phyloP scores from a whole-genome alignment of 2,113 vertebrate genomes.

The Dissostichus mawsoni region DNA sequence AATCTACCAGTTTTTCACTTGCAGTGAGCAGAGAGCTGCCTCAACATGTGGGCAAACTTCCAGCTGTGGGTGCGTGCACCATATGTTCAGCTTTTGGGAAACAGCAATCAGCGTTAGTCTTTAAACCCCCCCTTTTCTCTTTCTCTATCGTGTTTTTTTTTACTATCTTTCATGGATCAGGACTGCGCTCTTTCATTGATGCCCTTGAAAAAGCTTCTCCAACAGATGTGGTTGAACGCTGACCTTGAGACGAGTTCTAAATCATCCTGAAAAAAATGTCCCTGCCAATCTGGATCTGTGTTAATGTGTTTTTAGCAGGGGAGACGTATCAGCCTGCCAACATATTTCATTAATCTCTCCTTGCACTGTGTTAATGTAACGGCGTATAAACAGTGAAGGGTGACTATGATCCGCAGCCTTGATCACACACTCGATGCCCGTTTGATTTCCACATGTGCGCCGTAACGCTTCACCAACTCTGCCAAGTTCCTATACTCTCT shows the following conservation, averaged over 20 bases:
- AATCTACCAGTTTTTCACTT: constrained; percentile 61
- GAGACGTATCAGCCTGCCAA: constrained; percentile 47
- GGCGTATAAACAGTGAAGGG: constrained; percentile 32
- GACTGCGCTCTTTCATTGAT: constrained; percentile 49
- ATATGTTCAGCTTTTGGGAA: constrained; percentile 50
- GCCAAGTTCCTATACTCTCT: constrained; percentile 51
- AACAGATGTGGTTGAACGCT: constrained; percentile 63
- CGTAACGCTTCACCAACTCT: constrained; percentile 31
- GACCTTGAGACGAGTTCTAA: constrained; percentile 55
- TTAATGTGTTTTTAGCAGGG: constrained; percentile 23
- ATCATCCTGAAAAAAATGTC: constrained; percentile 51
- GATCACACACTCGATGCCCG: constrained; percentile 58
- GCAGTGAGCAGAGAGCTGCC: constrained; percentile 24
- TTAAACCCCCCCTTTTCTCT: constrained; percentile 5
- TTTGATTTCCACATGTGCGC: constrained; percentile 63
- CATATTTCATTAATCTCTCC: constrained; percentile 60
- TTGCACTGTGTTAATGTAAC: constrained; percentile 34
- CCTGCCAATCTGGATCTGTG: constrained; percentile 2
- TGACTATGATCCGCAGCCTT: constrained; percentile 35
- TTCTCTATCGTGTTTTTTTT: constrained; percentile 22
- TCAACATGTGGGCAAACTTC: constrained; percentile 44
- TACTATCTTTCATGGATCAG: constrained; percentile 45
- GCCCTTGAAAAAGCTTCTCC: constrained; percentile 61
- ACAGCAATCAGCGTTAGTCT: constrained; percentile 27
- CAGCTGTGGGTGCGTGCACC: constrained; percentile 1